Evolutionary conservation across 2,888 invertebrate species (phyloP).

Genomic region (Agrochola litura): DNA sequence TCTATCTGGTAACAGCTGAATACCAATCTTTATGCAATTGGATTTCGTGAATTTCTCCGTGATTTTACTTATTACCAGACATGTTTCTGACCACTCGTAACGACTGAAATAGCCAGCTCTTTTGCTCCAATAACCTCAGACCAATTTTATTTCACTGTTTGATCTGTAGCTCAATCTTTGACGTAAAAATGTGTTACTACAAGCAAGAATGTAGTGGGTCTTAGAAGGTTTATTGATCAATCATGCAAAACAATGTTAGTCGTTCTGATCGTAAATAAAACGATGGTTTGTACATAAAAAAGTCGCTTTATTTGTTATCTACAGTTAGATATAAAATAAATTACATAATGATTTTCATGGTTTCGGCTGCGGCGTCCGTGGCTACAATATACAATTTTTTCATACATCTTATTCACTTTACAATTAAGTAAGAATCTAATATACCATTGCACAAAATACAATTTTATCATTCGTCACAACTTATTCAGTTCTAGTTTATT

Average conservation of each 20-base stretch:
- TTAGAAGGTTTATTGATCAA: not conserved
- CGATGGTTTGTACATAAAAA: constrained; percentile 84
- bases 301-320: constrained; percentile 90
- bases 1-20: not conserved
- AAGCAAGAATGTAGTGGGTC: not conserved
- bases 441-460: constrained; percentile 70
- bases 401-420: constrained; percentile 70
- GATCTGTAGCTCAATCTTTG: not conserved
- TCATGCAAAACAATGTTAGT: not conserved
- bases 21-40: too few relatives aligned
- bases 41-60: too few relatives aligned
- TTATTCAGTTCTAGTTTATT: constrained; percentile 59
- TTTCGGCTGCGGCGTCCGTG: constrained; percentile 81
- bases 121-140: not conserved
- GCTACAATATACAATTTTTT: constrained; percentile 75
- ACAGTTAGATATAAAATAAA: constrained; percentile 91
- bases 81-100: not conserved
- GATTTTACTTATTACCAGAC: too few relatives aligned
- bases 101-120: not conserved
- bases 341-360: constrained; percentile 85
- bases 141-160: not conserved
- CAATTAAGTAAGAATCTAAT: constrained; percentile 63
- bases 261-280: constrained; percentile 37
- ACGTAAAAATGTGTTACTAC: not conserved
- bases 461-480: constrained; percentile 57